These are phyloP conservation scores for Tanytarsus gracilentus DNA, from an alignment of 2,888 invertebrate genomes.

Conservation along the genomic window DNA sequence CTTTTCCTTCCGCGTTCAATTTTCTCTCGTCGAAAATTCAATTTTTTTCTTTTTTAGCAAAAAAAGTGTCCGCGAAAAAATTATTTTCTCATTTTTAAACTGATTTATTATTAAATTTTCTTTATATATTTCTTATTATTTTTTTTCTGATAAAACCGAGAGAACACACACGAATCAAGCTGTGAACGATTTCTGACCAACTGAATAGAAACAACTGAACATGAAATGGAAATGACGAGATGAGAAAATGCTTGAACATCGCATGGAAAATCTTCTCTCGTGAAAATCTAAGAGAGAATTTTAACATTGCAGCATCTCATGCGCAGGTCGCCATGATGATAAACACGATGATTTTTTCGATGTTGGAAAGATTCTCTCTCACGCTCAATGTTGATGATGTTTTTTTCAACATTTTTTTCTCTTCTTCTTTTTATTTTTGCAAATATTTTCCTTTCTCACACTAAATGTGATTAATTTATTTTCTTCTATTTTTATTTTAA, in stretches of 20 bases:
- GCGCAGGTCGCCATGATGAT: neutral
- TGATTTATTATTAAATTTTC: neutral
- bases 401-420: neutral
- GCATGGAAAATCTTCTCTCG: neutral
- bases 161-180: conserved; percentile 29
- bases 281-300: neutral
- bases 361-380: conserved; percentile 5
- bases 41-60: no score
- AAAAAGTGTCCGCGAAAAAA: no score
- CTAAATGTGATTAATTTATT: conserved; percentile 10
- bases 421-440: no score
- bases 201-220: conserved; percentile 28
- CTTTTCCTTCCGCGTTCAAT: no score
- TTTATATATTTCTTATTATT: neutral
- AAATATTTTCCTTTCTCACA: neutral
- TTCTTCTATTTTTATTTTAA: conserved; percentile 5
- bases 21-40: no score
- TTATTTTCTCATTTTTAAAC: neutral
- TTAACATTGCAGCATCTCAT: conserved; percentile 6
- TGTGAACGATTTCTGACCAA: conserved; percentile 27
- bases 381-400: conserved; percentile 1
- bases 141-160: conserved; percentile 20
- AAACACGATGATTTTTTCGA: conserved; percentile 7
- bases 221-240: conserved; percentile 19
- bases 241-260: neutral